Percentiles rank a stretch among this genome's conserved stretches.
Conservation (phyloP, 2,888 invertebrate genomes). For the Melieria picta region DNA sequence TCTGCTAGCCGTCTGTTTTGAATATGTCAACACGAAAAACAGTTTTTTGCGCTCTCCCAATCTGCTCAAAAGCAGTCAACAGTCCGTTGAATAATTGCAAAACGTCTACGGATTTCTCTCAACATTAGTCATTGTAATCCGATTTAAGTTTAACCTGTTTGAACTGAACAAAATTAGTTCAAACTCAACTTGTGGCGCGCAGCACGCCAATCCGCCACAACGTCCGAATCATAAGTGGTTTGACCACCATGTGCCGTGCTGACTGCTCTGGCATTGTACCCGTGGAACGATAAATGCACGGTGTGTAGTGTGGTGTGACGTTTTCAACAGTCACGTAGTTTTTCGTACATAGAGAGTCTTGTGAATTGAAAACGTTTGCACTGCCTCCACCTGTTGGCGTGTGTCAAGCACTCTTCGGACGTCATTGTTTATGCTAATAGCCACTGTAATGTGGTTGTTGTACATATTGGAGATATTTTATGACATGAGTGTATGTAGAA, state of each 20-base stretch:
- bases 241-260: constrained; percentile 17
- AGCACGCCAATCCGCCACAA: not conserved
- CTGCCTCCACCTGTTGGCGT: not conserved
- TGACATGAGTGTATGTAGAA: no score
- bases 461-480: no score
- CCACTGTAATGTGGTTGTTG: no score
- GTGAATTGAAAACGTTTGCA: not conserved
- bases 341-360: not conserved
- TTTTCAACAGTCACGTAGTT: not conserved
- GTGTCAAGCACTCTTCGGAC: not conserved
- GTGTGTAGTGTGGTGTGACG: not conserved
- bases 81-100: not conserved
- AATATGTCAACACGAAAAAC: no score
- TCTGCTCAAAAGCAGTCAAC: not conserved
- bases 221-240: constrained; percentile 3
- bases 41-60: not conserved
- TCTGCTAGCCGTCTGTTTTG: no score
- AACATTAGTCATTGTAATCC: not conserved
- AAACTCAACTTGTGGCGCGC: constrained; percentile 6
- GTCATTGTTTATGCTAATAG: no score
- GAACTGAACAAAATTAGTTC: constrained; percentile 3
- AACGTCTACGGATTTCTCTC: not conserved
- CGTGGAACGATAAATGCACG: not conserved
- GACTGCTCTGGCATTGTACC: not conserved
- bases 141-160: not conserved